Percentiles rank a stretch among this genome's conserved stretches.
Conservation (phyloP, 2,113 vertebrate genomes). For the Salvelinus alpinus region DNA sequence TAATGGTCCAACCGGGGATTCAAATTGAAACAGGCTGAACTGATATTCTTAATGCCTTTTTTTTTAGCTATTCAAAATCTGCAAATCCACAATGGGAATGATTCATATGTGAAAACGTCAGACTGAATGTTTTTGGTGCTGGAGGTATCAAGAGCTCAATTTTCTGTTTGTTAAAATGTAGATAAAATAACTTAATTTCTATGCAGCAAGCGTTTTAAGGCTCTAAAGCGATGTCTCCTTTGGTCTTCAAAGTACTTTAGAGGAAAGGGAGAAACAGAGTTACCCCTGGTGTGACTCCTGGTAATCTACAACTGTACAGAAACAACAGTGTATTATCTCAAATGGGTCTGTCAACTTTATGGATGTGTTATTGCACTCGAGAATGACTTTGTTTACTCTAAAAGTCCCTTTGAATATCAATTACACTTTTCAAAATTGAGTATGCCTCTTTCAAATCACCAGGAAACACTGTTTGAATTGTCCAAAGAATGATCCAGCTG, state of each 20-base stretch:
- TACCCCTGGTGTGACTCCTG: conserved; percentile 25
- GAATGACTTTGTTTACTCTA: conserved; percentile 19
- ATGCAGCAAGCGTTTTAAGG: not conserved
- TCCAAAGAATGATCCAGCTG: no score
- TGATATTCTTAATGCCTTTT: no score
- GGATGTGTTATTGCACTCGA: conserved; percentile 25
- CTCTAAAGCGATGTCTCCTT: not conserved
- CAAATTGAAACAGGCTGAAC: no score
- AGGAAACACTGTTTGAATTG: no score
- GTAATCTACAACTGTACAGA: conserved; percentile 21
- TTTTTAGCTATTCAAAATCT: not conserved
- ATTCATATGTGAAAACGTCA: no score
- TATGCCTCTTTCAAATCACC: no score
- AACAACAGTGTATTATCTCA: conserved; percentile 29
- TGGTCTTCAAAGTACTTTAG: conserved; percentile 30
- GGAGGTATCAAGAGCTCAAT: no score
- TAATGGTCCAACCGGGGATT: no score
- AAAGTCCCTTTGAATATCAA: conserved; percentile 34
- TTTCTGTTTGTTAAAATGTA: not conserved
- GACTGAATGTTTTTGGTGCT: no score
- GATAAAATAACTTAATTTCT: conserved; percentile 1
- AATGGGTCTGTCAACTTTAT: conserved; percentile 22
- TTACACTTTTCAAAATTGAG: conserved; percentile 18
- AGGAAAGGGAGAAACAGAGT: conserved; percentile 11
- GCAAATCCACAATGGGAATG: no score